Base-by-base conservation (phyloP, 2,888 invertebrate genomes). In the Philonicus albiceps region DNA sequence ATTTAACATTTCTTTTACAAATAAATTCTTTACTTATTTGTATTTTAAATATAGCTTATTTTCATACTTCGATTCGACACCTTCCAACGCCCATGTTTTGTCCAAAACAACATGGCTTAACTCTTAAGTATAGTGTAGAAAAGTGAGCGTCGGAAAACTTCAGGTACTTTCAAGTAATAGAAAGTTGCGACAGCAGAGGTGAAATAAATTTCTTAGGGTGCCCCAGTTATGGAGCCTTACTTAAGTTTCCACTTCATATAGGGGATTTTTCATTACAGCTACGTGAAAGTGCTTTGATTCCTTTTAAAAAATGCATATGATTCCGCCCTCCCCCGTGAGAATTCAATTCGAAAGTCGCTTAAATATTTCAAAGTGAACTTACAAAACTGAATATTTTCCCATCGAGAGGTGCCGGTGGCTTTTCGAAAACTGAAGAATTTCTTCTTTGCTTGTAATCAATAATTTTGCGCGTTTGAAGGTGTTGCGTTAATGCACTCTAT, bases 401-500 rank as follows among this genome's bases (percentile, higher is more conserved):
- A 64, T 55, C 3, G 22, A 22, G 2, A 6, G 53, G 19, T 55
- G 55, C 8, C 11, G 22, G 27, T 22, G 64, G 27, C 27, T 64
- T 64, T 64, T 37, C 37, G 13, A 7, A 7, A 1, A 19, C 27
- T 64, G 4, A 27, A 43, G 13, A 78, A 78, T 43, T 78, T 78
- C 30, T 78, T 78, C 49, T 30, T 78, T 49, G 30, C 13, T 49
- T 30, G 22, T 13, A 43, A 43, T 49, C 78, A 49, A 78, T 78
- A 78, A 78, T 78, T 78, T 64, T 43, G 78, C 78, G 49, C 78
- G 49, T 78, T 19, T 64, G 27, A 11, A 64, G 64, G 64, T 64
- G 64, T 78, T 30, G 30, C 43, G 78, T 78, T 78, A 53, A 49
- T 78, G 78, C 49, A 78, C 16, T 27, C 2, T 30, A 19, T 49